phyloP scores from a whole-genome alignment of 1,140 invertebrate genomes.

The Holotrichia oblita region DNA sequence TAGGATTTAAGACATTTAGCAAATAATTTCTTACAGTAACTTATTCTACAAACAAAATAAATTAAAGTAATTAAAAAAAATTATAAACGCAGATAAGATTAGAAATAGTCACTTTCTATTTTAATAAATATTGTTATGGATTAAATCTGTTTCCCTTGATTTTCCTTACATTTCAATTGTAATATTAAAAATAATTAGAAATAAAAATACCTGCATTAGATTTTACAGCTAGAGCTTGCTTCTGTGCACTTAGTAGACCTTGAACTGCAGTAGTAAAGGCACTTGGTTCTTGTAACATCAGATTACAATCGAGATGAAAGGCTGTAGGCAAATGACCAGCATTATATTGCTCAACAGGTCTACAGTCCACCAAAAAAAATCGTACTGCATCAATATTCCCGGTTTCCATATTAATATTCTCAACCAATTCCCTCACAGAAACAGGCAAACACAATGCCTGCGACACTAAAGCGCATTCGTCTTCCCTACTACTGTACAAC shows the following conservation, averaged over 20 bases:
- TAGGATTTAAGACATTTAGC: no score
- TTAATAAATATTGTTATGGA: no score
- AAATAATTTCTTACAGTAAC: no score
- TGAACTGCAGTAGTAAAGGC: constrained; percentile 95
- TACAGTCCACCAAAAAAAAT: constrained; percentile 97
- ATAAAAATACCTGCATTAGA: constrained; percentile 78
- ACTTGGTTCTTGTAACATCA: constrained; percentile 96
- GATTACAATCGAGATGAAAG: constrained; percentile 96
- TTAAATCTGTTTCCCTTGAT: no score
- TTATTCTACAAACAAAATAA: no score
- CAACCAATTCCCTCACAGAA: constrained; percentile 85
- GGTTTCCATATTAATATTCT: constrained; percentile 66
- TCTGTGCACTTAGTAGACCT: constrained; percentile 89
- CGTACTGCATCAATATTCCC: constrained; percentile 71
- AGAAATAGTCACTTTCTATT: neutral
- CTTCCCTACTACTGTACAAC: constrained; percentile 61
- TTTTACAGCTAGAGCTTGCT: constrained; percentile 87
- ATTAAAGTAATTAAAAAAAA: neutral
- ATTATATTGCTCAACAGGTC: constrained; percentile 97
- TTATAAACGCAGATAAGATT: neutral
- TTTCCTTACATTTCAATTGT: no score
- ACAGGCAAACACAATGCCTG: constrained; percentile 95
- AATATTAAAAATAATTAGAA: neutral
- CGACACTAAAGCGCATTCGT: constrained; percentile 69
- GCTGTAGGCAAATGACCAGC: constrained; percentile 95